Evolutionary conservation across 2,797 vertebrate genomes (phyloP), one percentile per base, ranked within the genome.

Genomic region (Natrix natrix): DNA sequence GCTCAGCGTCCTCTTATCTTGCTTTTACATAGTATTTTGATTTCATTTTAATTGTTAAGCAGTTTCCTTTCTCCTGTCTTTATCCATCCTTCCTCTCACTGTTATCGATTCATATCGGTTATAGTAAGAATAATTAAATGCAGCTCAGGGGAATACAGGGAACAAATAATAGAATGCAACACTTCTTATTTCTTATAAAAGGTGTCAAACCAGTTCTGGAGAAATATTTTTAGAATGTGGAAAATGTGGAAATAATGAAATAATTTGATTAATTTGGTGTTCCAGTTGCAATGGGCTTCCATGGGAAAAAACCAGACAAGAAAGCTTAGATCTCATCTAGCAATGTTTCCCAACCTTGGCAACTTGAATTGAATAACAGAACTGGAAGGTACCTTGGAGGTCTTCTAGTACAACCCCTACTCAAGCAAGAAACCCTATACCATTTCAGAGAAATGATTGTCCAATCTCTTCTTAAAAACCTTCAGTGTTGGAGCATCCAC

Each of bases 1-100:
- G 48, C 16, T 11, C 13, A 74, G n/a, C 74, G 69, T 92, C 86
- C 74, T 10, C 3, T 90, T 90, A 13, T 66, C 66, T 91, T 78
- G 13, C 87, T 52, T 86, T 56, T 90, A 74, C 87, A 24, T 37
- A 61, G 26, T 4, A 5, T 91, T 95, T 26, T 92, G 92, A 61
- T 88, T 89, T 17, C 17, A 91, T 60, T 92, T 88, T 95, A 92
- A 91, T 14, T 1, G 8, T 13, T 91, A 52, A 3, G 2, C n/a
- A 3, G 48, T 52, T 90, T 52, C 89, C 24, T 91, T 32, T 86
- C 83, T 22, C n/a, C 26, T 90, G 86, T 74, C 6, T 91, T 88
- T 93, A 92, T 37, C 1, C 32, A 74, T 22, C 28, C 2, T 66
- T 63, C n/a, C 52, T 74, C 63, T 60, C 37, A 52, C 8, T 57